A percentile compares a stretch with the other conserved stretches of the same genome.
Evolutionary conservation across 2,113 vertebrate species (phyloP).

Genomic region (Apodemus speciosus): DNA sequence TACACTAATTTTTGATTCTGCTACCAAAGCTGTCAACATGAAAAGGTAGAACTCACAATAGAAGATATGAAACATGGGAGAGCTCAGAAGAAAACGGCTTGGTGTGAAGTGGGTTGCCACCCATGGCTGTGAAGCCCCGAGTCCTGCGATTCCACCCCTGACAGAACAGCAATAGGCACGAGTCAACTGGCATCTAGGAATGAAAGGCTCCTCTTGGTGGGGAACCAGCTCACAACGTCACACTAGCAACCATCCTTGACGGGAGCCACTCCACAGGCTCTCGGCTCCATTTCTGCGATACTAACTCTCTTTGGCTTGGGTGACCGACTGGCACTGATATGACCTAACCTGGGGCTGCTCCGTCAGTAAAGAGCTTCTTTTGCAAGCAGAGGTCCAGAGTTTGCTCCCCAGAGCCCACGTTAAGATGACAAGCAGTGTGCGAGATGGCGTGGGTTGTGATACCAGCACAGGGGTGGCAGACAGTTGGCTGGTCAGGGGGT

Average conservation of each 20-base stretch:
- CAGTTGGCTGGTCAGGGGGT: too few relatives aligned
- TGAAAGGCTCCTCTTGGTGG: slow-evolving; percentile 46
- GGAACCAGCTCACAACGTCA: slow-evolving; percentile 23
- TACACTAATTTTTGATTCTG: slow-evolving; percentile 33
- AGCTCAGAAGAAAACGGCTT: background rate
- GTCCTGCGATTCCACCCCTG: slow-evolving; percentile 66
- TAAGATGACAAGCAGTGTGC: background rate
- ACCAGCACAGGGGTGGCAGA: background rate
- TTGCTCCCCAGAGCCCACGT: background rate
- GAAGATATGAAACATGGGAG: slow-evolving; percentile 37
- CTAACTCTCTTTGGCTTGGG: background rate
- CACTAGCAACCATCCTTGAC: background rate
- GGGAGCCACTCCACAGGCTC: background rate
- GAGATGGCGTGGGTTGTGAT: background rate
- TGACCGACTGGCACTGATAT: background rate
- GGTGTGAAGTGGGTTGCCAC: background rate
- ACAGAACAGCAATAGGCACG: slow-evolving; percentile 66
- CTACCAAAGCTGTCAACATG: slow-evolving; percentile 57
- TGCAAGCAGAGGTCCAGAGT: background rate
- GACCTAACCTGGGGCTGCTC: background rate
- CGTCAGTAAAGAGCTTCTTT: too few relatives aligned
- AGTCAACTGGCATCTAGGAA: slow-evolving; percentile 68
- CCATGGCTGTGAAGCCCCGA: background rate
- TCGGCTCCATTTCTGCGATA: background rate
- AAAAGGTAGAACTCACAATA: slow-evolving; percentile 57